Evolutionary conservation across 2,113 vertebrate species (phyloP).

Genomic region (Gasterosteus nipponicus): DNA sequence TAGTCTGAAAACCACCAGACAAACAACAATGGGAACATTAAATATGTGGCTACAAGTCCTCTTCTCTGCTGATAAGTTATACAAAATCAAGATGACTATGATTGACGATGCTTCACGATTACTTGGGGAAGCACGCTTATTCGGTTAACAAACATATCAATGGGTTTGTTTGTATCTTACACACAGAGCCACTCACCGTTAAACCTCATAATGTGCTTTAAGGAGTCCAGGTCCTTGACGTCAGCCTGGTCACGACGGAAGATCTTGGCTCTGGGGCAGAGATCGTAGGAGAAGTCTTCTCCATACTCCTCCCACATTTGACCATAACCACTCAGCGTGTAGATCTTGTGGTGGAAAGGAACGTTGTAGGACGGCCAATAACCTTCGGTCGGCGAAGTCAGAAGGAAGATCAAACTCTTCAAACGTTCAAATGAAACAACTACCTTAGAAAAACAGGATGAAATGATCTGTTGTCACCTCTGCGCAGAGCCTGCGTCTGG

Average conservation of each 20-base stretch:
- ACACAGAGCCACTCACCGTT: constrained; percentile 83
- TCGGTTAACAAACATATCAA: background rate
- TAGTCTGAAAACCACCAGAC: constrained; percentile 81
- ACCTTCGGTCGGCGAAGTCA: constrained; percentile 72
- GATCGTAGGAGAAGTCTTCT: constrained; percentile 90
- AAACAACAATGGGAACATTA: background rate
- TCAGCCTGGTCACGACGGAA: constrained; percentile 90
- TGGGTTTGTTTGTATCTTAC: background rate
- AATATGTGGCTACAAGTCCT: background rate
- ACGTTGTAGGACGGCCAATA: constrained; percentile 97
- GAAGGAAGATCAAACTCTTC: background rate
- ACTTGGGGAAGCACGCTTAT: background rate
- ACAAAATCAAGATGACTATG: background rate
- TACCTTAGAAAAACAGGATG: background rate
- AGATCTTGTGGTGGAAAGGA: constrained; percentile 90
- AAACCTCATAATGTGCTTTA: constrained; percentile 94
- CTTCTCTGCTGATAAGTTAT: background rate
- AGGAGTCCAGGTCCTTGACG: constrained; percentile 84
- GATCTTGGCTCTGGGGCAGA: constrained; percentile 94
- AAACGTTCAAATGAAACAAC: background rate
- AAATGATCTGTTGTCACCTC: constrained; percentile 76
- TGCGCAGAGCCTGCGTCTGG: constrained; percentile 87
- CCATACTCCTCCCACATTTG: constrained; percentile 83
- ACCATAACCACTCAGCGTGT: constrained; percentile 87
- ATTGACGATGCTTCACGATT: background rate